Conservation (phyloP, 2,797 vertebrate species). For the Ibycter americanus region DNA sequence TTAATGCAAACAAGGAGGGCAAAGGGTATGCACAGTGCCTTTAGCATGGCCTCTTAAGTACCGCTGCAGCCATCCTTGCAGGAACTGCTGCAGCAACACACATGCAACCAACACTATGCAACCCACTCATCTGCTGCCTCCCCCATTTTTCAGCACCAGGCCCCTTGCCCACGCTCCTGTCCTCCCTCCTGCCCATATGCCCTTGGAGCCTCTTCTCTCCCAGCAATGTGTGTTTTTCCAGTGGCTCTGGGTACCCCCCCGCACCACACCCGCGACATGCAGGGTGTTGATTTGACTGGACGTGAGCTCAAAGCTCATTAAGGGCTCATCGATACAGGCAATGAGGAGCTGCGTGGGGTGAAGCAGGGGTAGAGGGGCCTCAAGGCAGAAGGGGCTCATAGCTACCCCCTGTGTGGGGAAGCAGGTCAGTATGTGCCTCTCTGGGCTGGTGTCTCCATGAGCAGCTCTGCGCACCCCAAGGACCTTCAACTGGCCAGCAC, state of each 20-base stretch:
- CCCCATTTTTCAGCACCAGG: not conserved
- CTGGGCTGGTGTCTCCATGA: not conserved
- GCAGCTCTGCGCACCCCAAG: not conserved
- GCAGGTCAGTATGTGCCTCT: not conserved
- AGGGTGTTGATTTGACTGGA: constrained; percentile 81
- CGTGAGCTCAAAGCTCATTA: constrained; percentile 88
- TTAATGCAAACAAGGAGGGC: accelerated
- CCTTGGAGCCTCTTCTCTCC: constrained; percentile 46
- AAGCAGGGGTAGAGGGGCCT: not conserved
- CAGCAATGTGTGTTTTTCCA: not conserved
- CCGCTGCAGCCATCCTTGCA: not conserved
- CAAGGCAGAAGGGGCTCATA: not conserved
- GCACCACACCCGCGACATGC: not conserved
- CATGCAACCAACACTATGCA: not conserved
- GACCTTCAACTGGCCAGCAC: accelerated
- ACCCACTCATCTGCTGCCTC: not conserved
- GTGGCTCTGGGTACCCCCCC: not conserved
- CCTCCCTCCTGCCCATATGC: not conserved
- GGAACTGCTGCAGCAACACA: not conserved
- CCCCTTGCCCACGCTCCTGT: accelerated
- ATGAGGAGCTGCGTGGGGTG: constrained; percentile 39
- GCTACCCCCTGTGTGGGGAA: not conserved
- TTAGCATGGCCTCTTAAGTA: not conserved
- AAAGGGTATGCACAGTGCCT: not conserved
- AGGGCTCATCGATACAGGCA: constrained; percentile 79